Base-by-base conservation (phyloP, 2,797 vertebrate genomes). In the Syngnathus acus region DNA sequence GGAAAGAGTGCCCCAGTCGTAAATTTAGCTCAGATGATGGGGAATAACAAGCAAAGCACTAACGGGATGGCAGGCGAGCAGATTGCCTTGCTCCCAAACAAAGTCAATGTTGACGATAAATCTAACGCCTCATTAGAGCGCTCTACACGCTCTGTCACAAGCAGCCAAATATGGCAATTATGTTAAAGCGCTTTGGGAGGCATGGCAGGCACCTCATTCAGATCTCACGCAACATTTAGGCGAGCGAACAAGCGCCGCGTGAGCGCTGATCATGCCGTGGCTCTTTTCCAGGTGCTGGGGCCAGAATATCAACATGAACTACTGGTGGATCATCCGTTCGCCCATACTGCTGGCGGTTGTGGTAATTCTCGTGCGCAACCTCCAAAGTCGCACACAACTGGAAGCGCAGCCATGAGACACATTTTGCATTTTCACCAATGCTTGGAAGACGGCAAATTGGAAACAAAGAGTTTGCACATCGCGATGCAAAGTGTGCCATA, bases 311-410 rank as follows among this genome's bases (percentile, higher is more conserved):
- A 93, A 95, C 84, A 97, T 98, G 95, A 91, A 90, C 45, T 94
- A 93, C 88, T 99, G 97, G 97, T 99, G 97, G 97, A 98, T 99
- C 79, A 94, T 95, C 57, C 94, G 97, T 2, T 92, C 91, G 3
- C 93, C 95, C 0, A 95, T 98, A 76, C 89, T 96, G 58, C 80
- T 98, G 79, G 93, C 95, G 64, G 93, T 95, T 62, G 80, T 98
- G 94, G 97, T 98, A 90, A 58, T 57, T 60, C 54, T 40, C 14
- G 32, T n/a, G 48, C 8, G 48, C 6, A 50, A 48, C 6, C 8
- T n/a, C 19, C 48, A 9, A 50, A n/a, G 48, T 50, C 19, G 6
- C 8, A 50, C 47, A 48, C 26, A 26, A 26, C 26, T 26, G 26
- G 26, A 26, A 32, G 26, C 26, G 26, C 26, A 32, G 26, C 26